Percentiles rank a stretch among this genome's conserved stretches.
Conservation (phyloP, 1,140 invertebrate genomes). For the Anastatus disparis region DNA sequence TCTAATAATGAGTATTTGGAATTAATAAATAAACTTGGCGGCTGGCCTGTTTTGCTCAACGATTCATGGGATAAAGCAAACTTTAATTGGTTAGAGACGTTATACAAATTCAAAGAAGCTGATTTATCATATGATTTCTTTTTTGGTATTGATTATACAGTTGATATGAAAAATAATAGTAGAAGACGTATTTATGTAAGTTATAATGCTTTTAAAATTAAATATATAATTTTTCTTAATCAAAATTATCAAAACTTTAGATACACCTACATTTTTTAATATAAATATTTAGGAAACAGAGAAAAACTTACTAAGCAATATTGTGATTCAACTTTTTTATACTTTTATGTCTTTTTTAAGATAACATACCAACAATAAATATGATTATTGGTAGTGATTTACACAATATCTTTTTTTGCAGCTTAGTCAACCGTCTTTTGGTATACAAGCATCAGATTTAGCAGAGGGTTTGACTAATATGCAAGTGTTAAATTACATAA, state of each 20-base stretch:
- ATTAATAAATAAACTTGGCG: slow-evolving; percentile 80
- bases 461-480: slow-evolving; percentile 83
- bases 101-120: too few relatives aligned
- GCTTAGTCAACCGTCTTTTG: slow-evolving; percentile 91
- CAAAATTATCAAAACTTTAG: too few relatives aligned
- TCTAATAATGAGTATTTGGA: slow-evolving; percentile 6
- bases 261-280: too few relatives aligned
- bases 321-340: too few relatives aligned
- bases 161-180: slow-evolving; percentile 90
- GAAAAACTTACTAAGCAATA: too few relatives aligned
- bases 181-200: too few relatives aligned
- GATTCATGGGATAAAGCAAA: slow-evolving; percentile 76
- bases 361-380: too few relatives aligned
- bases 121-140: slow-evolving; percentile 93
- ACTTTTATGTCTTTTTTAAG: too few relatives aligned
- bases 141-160: slow-evolving; percentile 85
- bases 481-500: slow-evolving; percentile 79
- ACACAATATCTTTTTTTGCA: slow-evolving; percentile 53
- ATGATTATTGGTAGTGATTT: too few relatives aligned
- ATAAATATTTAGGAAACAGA: too few relatives aligned
- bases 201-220: slow-evolving; percentile 46
- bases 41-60: slow-evolving; percentile 88
- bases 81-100: slow-evolving; percentile 83
- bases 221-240: too few relatives aligned
- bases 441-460: slow-evolving; percentile 88